Evolutionary conservation across 2,113 vertebrate genomes (phyloP).

Genomic region (Crotalus tigris): DNA sequence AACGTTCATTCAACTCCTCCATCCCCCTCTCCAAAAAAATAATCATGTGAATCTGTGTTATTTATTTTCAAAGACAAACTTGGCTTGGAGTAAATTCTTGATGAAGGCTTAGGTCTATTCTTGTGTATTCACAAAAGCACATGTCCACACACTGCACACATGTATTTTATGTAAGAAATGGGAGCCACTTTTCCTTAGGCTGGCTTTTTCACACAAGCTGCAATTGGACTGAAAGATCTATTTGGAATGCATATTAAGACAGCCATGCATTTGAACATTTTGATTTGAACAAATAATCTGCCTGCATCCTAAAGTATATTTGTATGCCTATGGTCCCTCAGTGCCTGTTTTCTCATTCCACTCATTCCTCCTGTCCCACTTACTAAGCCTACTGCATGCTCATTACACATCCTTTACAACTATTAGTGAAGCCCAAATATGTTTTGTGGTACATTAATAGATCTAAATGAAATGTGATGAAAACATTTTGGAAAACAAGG

Average conservation of each 20-base stretch:
- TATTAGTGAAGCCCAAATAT: not conserved
- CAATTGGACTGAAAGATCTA: not conserved
- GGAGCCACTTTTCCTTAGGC: not conserved
- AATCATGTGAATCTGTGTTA: constrained; percentile 6
- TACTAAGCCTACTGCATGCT: not conserved
- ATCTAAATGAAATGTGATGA: not conserved
- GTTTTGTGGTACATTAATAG: not conserved
- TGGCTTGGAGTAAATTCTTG: constrained; percentile 31
- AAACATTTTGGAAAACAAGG: not conserved
- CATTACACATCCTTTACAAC: not conserved
- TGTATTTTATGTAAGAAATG: not conserved
- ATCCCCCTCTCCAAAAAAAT: not conserved
- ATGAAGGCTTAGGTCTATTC: constrained; percentile 43
- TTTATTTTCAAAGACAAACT: not conserved
- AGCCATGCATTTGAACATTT: not conserved
- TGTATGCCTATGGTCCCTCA: not conserved
- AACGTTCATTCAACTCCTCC: not conserved
- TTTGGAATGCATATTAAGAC: not conserved
- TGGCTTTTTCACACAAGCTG: not conserved
- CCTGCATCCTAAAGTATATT: not conserved
- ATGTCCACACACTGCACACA: not conserved
- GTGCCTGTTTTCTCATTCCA: not conserved
- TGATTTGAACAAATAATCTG: not conserved
- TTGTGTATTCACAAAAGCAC: not conserved
- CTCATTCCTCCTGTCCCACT: not conserved